Conservation (phyloP, 2,888 invertebrate genomes). For the Campoplex capitator region DNA sequence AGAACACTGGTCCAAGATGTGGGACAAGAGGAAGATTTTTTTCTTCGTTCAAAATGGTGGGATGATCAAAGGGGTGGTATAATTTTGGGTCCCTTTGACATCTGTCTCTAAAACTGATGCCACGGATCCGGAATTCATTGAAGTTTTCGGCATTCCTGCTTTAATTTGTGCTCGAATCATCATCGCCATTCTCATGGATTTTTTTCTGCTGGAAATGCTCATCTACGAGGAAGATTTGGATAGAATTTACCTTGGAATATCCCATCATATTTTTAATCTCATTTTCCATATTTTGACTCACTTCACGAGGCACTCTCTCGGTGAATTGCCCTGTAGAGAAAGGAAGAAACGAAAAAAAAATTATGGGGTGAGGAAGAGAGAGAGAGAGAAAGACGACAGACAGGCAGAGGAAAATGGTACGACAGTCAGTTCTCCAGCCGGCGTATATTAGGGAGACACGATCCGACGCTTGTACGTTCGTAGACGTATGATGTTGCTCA, state of each 20-base stretch:
- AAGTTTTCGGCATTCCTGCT: neutral
- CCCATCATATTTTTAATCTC: neutral
- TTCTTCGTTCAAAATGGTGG: neutral
- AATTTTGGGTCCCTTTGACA: neutral
- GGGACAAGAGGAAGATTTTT: neutral
- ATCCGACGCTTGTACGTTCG: slow-evolving; percentile 56
- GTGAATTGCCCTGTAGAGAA: neutral
- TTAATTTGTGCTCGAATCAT: neutral
- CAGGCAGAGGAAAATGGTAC: slow-evolving; percentile 26
- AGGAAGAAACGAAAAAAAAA: slow-evolving; percentile 4
- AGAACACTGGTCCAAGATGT: neutral
- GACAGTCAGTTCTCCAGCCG: slow-evolving; percentile 24
- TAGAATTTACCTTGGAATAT: slow-evolving; percentile 19
- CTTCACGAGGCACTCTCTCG: neutral
- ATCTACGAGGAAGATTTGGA: neutral
- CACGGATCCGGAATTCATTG: too few relatives aligned
- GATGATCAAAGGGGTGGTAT: neutral
- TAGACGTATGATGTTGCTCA: slow-evolving; percentile 54
- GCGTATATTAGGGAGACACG: slow-evolving; percentile 50
- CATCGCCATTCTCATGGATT: neutral
- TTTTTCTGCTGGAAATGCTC: slow-evolving; percentile 27
- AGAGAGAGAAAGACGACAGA: slow-evolving; percentile 2
- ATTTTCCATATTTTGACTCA: neutral
- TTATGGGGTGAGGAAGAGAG: slow-evolving; percentile 3
- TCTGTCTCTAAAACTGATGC: too few relatives aligned